Evolutionary conservation across 2,797 vertebrate species (phyloP).

Genomic region (Siniperca scherzeri): DNA sequence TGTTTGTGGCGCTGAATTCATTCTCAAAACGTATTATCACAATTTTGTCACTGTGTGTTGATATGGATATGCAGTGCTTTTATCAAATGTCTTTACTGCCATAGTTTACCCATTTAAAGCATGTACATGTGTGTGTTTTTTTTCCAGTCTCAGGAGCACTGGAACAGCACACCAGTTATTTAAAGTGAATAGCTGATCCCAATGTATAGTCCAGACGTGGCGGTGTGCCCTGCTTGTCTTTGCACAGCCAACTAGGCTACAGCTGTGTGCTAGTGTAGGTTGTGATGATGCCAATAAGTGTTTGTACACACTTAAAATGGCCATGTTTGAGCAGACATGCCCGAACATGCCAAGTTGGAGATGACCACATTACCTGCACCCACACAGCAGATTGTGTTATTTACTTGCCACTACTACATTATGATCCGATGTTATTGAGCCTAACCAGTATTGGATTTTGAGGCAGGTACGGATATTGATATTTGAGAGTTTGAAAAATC

Average conservation of each 20-base stretch:
- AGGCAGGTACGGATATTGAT: not conserved
- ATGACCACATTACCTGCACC: constrained; percentile 2
- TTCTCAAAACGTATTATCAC: not conserved
- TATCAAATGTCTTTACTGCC: constrained; percentile 7
- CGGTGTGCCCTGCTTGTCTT: constrained; percentile 39
- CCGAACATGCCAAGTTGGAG: constrained; percentile 30
- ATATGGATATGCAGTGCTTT: not conserved
- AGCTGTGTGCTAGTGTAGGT: constrained; percentile 40
- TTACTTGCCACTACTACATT: constrained; percentile 1
- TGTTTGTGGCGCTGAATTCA: constrained; percentile 12
- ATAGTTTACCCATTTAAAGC: constrained; percentile 24
- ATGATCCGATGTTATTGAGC: constrained; percentile 1
- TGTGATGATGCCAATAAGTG: constrained; percentile 41
- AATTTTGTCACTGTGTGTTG: not conserved
- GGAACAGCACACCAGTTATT: constrained; percentile 23
- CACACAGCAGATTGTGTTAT: constrained; percentile 11
- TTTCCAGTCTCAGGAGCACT: constrained; percentile 13
- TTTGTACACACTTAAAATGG: constrained; percentile 34
- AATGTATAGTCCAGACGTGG: constrained; percentile 54
- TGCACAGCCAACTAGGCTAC: constrained; percentile 40
- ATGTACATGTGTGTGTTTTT: not conserved
- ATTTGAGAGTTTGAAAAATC: not conserved
- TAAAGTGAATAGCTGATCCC: constrained; percentile 23
- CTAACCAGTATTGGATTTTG: not conserved
- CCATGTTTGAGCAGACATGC: constrained; percentile 41